Base-by-base conservation (phyloP, 2,888 invertebrate species). In the Lapara coniferarum region DNA sequence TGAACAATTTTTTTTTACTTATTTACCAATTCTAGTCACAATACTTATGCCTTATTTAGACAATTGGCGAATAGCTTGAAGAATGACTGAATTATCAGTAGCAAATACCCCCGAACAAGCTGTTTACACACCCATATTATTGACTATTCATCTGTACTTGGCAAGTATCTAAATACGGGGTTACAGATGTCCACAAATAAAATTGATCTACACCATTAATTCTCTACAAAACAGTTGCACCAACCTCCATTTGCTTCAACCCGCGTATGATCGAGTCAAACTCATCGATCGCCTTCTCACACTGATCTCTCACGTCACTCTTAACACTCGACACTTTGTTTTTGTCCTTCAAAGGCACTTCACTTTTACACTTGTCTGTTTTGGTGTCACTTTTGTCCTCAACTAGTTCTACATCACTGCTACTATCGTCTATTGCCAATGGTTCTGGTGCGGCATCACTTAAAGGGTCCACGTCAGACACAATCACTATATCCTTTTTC, bases 391-490 rank as follows among this genome's bases (percentile, higher is more conserved):
- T 76, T 70, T 74, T 81, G 68, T 89, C 90, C 70, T 92, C 93
- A 2, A 94, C 84, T 66, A 94, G 78, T 82, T 94, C 94, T 0
- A 94, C 91, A 55, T 94, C 94, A 87, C 94, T 94, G 73, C 93
- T 93, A 73, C 94, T 94, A 70, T 94, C 94, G 59, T 94, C 94
- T 0, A 93, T 77, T 0, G 89, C 86, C 0, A 91, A 75, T 0
- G 91, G 86, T 70, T 93, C 93, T 2, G 75, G 79, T 0, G 81
- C 78, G 13, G 82, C 77, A 67, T 91, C 91, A 0, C 80, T 80
- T 72, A 93, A 75, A 0, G 93, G 93, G 72, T 93, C 93, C 8
- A 92, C 70, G 51, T 93, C 93, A 0, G 92, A 92, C 0, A 93
- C 78, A 44, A 93, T 90, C 0, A 92, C 78, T 0, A 92, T 76